Evolutionary conservation across 2,888 invertebrate genomes (phyloP).

Genomic region (Linnaemya tessellans): DNA sequence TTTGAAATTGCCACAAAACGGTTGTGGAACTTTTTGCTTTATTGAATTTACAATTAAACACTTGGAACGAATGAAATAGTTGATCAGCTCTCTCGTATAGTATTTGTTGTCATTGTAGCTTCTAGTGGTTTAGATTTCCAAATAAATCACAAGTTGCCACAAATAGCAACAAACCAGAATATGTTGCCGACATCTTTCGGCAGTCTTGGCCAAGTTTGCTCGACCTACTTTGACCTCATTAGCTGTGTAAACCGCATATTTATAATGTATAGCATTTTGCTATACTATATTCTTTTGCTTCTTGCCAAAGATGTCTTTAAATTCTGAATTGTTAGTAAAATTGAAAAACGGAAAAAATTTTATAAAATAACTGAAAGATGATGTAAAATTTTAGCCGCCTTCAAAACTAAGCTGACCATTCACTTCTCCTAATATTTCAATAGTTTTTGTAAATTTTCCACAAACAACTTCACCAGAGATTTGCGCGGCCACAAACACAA

Average conservation of each 20-base stretch:
- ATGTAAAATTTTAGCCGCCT: neutral
- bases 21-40: slow-evolving; percentile 9
- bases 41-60: slow-evolving; percentile 52
- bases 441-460: no score
- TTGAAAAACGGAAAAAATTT: neutral
- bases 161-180: neutral
- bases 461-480: neutral
- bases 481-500: no score
- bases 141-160: slow-evolving; percentile 14
- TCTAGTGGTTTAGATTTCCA: neutral
- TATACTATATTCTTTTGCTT: no score
- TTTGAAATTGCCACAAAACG: slow-evolving; percentile 17
- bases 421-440: neutral
- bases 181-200: slow-evolving; percentile 13
- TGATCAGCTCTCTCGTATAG: slow-evolving; percentile 9
- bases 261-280: no score
- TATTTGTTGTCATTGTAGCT: slow-evolving; percentile 10
- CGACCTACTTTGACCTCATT: slow-evolving; percentile 69
- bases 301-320: no score
- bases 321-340: no score
- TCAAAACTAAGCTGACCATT: neutral
- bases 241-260: slow-evolving; percentile 56
- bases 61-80: neutral
- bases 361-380: no score
- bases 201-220: slow-evolving; percentile 7